These are phyloP conservation scores for Vidua macroura DNA, from an alignment of 2,113 vertebrate species.

Conservation along the genomic window DNA sequence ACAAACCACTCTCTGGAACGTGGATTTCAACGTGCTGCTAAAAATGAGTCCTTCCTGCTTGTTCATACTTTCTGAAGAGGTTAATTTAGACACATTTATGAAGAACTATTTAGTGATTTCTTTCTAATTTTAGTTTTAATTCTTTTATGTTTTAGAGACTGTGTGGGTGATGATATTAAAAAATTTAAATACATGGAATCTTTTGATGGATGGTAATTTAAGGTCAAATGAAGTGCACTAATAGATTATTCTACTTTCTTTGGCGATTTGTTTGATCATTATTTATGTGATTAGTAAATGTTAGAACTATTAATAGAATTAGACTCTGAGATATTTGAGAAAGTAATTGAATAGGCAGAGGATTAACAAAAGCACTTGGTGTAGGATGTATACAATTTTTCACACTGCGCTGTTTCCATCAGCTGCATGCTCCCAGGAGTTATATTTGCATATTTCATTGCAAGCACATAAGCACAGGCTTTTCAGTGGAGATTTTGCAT, in stretches of 20 bases:
- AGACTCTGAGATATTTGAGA: not conserved
- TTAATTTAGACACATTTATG: not conserved
- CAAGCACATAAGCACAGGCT: not conserved
- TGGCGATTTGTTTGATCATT: not conserved
- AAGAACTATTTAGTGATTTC: not conserved
- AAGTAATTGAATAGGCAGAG: not conserved
- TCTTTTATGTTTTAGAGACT: not conserved
- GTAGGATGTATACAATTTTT: not conserved
- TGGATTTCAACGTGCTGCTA: not conserved
- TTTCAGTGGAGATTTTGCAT: not conserved
- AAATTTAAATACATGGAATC: not conserved
- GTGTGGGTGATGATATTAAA: not conserved
- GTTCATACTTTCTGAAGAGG: not conserved
- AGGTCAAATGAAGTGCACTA: not conserved
- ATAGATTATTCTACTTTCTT: not conserved
- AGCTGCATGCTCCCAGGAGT: not conserved
- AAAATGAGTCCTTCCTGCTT: not conserved
- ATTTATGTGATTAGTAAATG: not conserved
- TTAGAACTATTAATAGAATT: not conserved
- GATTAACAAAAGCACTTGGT: not conserved
- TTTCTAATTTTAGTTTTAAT: not conserved
- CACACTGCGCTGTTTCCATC: not conserved
- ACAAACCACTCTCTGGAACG: not conserved
- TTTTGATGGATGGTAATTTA: not conserved
- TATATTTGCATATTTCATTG: not conserved